Conservation (phyloP, 2,797 vertebrate species). For the Microcaecilia unicolor region DNA sequence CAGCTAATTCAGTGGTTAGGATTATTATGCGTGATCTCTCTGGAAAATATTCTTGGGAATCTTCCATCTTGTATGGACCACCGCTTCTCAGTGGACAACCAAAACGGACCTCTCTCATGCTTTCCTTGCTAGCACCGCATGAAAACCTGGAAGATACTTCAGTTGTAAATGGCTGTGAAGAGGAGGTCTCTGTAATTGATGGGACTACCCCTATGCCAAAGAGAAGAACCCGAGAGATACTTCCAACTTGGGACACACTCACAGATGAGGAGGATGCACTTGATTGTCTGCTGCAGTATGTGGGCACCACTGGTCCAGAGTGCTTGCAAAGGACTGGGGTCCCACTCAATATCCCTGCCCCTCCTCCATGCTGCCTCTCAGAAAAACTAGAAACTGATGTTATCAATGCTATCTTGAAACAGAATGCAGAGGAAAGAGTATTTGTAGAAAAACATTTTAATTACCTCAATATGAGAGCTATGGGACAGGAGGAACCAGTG, state of each 20-base stretch:
- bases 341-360: slow-evolving; percentile 88
- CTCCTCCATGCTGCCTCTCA: slow-evolving; percentile 83
- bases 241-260: slow-evolving; percentile 86
- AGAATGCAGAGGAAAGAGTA: slow-evolving; percentile 84
- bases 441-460: slow-evolving; percentile 80
- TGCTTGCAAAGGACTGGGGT: slow-evolving; percentile 90
- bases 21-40: slow-evolving; percentile 91
- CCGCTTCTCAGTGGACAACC: slow-evolving; percentile 59
- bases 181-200: slow-evolving; percentile 53
- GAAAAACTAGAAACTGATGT: slow-evolving; percentile 97
- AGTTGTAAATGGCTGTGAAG: slow-evolving; percentile 42
- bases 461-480: slow-evolving; percentile 83
- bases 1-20: slow-evolving; percentile 82
- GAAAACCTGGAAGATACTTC: slow-evolving; percentile 52
- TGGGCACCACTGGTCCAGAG: slow-evolving; percentile 91
- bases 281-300: slow-evolving; percentile 90
- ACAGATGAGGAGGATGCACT: slow-evolving; percentile 84
- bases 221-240: slow-evolving; percentile 75
- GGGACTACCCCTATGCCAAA: slow-evolving; percentile 67
- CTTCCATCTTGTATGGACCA: slow-evolving; percentile 87
- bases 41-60: slow-evolving; percentile 96
- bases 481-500: slow-evolving; percentile 77
- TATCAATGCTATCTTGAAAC: slow-evolving; percentile 93
- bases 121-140: slow-evolving; percentile 48
- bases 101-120: slow-evolving; percentile 45